Evolutionary conservation across 2,888 invertebrate genomes (phyloP).

Genomic region (Branchellion lobata): DNA sequence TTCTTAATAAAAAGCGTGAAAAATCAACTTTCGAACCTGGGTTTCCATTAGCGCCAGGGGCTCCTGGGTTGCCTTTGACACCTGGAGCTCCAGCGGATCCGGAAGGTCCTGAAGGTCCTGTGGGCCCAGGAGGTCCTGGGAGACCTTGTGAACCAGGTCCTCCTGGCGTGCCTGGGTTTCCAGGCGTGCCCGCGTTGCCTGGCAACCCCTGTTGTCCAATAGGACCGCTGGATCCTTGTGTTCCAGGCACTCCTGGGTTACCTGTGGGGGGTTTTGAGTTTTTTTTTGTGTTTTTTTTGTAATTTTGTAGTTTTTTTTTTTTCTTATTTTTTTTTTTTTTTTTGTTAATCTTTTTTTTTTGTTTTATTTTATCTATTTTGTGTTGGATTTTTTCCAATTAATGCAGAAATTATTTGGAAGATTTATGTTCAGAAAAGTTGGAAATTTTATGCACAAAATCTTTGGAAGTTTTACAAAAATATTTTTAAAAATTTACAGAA

Average conservation of each 20-base stretch:
- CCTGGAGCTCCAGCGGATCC: conserved; percentile 46
- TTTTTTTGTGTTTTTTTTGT: no score
- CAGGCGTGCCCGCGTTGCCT: not conserved
- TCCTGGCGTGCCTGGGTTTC: conserved; percentile 17
- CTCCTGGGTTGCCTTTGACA: conserved; percentile 44
- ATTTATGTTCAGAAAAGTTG: no score
- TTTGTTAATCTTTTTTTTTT: no score
- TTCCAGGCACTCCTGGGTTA: not conserved
- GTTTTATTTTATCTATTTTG: no score
- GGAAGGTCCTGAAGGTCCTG: conserved; percentile 1
- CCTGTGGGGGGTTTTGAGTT: not conserved
- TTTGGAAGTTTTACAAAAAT: no score
- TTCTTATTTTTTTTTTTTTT: no score
- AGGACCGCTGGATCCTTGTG: not conserved
- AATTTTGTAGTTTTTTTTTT: no score
- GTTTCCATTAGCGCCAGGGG: conserved; percentile 8
- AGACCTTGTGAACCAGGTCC: conserved; percentile 1
- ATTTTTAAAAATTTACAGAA: no score
- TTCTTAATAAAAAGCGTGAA: no score
- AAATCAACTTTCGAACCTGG: conserved; percentile 34
- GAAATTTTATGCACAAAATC: no score
- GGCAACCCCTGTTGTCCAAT: not conserved
- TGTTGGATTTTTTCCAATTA: no score
- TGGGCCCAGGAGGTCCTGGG: not conserved
- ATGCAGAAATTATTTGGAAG: no score